These are phyloP conservation scores for Isaurus tuberculatus DNA, from an alignment of 92 coral and sea anemone species.

Conservation along the genomic window DNA sequence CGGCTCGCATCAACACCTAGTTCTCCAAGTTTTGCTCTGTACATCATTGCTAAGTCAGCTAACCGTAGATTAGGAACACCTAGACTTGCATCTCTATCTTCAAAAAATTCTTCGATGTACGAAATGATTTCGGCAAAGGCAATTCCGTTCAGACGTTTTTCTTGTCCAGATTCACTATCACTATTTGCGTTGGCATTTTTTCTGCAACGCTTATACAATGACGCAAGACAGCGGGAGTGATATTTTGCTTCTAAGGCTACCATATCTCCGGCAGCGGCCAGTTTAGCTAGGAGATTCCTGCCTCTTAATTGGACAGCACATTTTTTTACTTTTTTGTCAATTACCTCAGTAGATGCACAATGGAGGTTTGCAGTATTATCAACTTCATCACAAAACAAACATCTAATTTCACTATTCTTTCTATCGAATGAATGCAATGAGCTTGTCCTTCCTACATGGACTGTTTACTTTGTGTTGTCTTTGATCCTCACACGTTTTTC, in stretches of 20 bases:
- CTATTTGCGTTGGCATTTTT: not conserved
- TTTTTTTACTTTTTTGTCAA: not conserved
- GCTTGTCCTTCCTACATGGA: not conserved
- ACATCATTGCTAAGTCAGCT: slow-evolving; percentile 40
- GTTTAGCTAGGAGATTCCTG: not conserved
- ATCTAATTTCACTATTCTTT: not conserved
- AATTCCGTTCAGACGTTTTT: slow-evolving; percentile 44
- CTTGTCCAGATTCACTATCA: slow-evolving; percentile 31
- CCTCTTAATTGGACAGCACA: slow-evolving; percentile 1
- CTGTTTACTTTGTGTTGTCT: not conserved
- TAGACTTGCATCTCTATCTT: slow-evolving; percentile 27
- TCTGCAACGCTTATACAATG: slow-evolving; percentile 2
- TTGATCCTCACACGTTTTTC: not conserved
- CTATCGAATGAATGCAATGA: not conserved
- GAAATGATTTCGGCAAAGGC: slow-evolving; percentile 62
- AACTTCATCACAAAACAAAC: not conserved
- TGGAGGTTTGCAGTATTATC: not conserved
- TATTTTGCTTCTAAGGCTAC: not conserved
- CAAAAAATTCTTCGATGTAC: slow-evolving; percentile 58
- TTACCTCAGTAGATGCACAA: not conserved
- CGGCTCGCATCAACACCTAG: slow-evolving; percentile 15
- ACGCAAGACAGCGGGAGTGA: slow-evolving; percentile 3
- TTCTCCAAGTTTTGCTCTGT: slow-evolving; percentile 23
- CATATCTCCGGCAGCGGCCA: not conserved
- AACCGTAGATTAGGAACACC: slow-evolving; percentile 24